Conservation (phyloP, 1,140 invertebrate genomes). For the Hyles euphorbiae region DNA sequence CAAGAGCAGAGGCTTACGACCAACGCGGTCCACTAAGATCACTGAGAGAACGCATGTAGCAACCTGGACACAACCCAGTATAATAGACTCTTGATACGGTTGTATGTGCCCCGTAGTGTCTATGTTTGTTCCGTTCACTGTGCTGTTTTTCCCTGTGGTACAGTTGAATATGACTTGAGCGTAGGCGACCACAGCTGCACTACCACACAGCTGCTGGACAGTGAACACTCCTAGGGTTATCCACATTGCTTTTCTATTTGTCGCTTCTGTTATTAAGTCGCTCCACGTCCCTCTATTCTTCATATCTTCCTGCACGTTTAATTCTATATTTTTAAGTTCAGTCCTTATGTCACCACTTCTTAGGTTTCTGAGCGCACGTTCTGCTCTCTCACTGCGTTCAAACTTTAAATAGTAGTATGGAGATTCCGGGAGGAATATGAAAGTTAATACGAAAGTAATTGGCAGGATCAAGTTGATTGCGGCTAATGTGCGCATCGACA, state of each 20-base stretch:
- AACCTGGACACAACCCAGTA: constrained; percentile 82
- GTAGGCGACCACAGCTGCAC: constrained; percentile 84
- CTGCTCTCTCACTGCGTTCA: constrained; percentile 66
- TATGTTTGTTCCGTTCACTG: constrained; percentile 34
- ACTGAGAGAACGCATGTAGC: constrained; percentile 78
- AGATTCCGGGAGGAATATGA: constrained; percentile 78
- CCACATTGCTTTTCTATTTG: constrained; percentile 80
- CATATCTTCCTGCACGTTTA: constrained; percentile 77
- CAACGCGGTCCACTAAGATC: constrained; percentile 81
- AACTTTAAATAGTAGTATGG: constrained; percentile 77
- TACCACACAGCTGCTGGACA: constrained; percentile 85
- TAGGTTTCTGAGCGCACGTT: constrained; percentile 72
- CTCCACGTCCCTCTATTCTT: constrained; percentile 73
- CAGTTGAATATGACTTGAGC: constrained; percentile 82
- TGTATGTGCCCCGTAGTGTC: constrained; percentile 56
- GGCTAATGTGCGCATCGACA: constrained; percentile 76
- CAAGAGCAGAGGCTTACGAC: constrained; percentile 81
- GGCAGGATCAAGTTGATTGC: constrained; percentile 76
- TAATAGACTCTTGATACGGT: constrained; percentile 77
- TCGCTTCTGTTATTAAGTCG: constrained; percentile 78
- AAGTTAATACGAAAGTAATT: constrained; percentile 72
- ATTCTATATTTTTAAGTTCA: constrained; percentile 79
- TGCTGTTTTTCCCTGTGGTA: constrained; percentile 31
- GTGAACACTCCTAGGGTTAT: constrained; percentile 79
- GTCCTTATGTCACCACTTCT: constrained; percentile 76